These are phyloP conservation scores for Tortrix viridana DNA, from an alignment of 2,888 invertebrate species.

Conservation along the genomic window DNA sequence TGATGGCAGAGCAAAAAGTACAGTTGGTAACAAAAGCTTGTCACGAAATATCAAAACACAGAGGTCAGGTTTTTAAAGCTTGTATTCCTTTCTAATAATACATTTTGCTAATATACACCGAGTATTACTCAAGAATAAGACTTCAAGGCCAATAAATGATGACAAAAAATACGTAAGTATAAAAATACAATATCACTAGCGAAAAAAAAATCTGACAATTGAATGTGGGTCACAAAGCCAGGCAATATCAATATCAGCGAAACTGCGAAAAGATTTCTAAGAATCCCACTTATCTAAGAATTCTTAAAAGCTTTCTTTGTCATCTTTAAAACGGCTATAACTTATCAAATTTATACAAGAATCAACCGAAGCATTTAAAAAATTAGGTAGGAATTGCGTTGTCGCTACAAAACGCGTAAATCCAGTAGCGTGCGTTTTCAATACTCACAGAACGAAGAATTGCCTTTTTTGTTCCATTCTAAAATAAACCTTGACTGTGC, in stretches of 20 bases:
- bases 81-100: too few relatives aligned
- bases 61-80: too few relatives aligned
- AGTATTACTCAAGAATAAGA: too few relatives aligned
- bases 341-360: constrained; percentile 13
- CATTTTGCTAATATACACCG: too few relatives aligned
- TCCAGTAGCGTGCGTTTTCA: constrained; percentile 49
- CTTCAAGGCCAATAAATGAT: too few relatives aligned
- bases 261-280: constrained; percentile 31
- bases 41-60: too few relatives aligned
- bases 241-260: constrained; percentile 13
- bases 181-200: too few relatives aligned
- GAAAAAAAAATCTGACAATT: too few relatives aligned
- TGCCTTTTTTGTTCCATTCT: constrained; percentile 32
- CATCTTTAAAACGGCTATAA: constrained; percentile 15
- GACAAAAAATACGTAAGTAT: too few relatives aligned
- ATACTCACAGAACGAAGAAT: constrained; percentile 35
- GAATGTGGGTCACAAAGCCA: too few relatives aligned
- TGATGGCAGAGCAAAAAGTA: too few relatives aligned
- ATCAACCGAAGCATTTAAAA: constrained; percentile 5
- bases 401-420: constrained; percentile 45
- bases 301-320: constrained; percentile 34
- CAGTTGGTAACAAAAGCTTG: too few relatives aligned
- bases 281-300: constrained; percentile 22
- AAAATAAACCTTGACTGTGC: constrained; percentile 36
- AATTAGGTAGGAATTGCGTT: constrained; percentile 22